Conservation (phyloP, 2,113 vertebrate species). For the Chionomys nivalis region DNA sequence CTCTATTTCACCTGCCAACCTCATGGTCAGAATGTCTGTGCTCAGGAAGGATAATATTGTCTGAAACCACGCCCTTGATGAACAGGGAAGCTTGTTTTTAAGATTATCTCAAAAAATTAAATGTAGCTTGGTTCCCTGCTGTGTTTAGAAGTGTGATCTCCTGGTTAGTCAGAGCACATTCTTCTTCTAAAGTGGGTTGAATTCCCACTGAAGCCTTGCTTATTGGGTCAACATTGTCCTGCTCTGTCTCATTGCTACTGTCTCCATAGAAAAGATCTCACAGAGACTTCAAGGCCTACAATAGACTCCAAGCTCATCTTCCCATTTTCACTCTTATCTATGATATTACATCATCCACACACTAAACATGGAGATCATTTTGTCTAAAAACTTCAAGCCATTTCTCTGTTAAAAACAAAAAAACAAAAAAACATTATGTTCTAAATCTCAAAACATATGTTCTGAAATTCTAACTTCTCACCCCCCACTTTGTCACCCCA, state of each 20-base stretch:
- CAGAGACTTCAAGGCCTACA: no score
- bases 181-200: neutral
- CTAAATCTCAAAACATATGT: neutral
- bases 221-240: neutral
- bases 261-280: neutral
- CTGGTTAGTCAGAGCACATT: no score
- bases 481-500: neutral
- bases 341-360: neutral
- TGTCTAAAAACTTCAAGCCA: neutral
- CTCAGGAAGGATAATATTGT: neutral
- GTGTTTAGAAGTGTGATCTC: neutral
- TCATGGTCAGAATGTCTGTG: neutral
- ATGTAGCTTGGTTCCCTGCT: neutral
- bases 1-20: neutral
- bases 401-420: neutral
- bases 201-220: neutral
- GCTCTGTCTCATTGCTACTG: neutral
- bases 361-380: neutral
- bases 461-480: neutral
- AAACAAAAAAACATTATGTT: neutral
- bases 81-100: neutral
- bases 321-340: neutral
- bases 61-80: neutral
- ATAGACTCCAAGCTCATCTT: neutral
- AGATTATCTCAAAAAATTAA: neutral